Evolutionary conservation across 2,888 invertebrate species (phyloP).

Genomic region (Apodemia hepburni): DNA sequence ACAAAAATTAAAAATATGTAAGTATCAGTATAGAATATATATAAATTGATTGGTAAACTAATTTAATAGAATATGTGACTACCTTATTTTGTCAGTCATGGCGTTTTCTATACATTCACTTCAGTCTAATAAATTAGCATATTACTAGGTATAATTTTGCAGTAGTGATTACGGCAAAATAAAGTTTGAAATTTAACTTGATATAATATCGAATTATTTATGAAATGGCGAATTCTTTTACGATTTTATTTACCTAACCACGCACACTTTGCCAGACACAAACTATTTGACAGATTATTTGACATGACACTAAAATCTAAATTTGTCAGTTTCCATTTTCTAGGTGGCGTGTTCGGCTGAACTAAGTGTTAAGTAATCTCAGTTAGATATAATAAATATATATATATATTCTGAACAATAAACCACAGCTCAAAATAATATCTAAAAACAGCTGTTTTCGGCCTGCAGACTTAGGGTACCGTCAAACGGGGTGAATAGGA

Average conservation of each 20-base stretch:
- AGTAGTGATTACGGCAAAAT: neutral
- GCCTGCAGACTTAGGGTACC: too few relatives aligned
- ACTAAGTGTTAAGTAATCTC: too few relatives aligned
- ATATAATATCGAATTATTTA: neutral
- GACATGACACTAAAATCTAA: too few relatives aligned
- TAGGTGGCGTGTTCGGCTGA: too few relatives aligned
- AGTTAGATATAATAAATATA: too few relatives aligned
- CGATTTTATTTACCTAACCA: neutral
- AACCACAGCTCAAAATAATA: too few relatives aligned
- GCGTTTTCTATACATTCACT: constrained; percentile 19
- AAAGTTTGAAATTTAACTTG: neutral
- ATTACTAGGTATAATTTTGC: neutral
- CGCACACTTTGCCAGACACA: neutral
- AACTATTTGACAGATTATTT: neutral
- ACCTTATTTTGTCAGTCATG: constrained; percentile 70
- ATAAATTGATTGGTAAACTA: neutral
- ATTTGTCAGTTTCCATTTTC: neutral
- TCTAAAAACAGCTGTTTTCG: too few relatives aligned
- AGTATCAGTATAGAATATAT: neutral
- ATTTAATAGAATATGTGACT: constrained; percentile 22
- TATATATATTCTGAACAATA: too few relatives aligned
- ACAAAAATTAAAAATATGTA: constrained; percentile 34
- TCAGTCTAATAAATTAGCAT: neutral
- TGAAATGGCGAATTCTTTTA: neutral
- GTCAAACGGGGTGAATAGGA: too few relatives aligned